Evolutionary conservation across 2,113 vertebrate species (phyloP), one percentile per base, ranked within the genome.

Genomic region (Patagioenas fasciata): DNA sequence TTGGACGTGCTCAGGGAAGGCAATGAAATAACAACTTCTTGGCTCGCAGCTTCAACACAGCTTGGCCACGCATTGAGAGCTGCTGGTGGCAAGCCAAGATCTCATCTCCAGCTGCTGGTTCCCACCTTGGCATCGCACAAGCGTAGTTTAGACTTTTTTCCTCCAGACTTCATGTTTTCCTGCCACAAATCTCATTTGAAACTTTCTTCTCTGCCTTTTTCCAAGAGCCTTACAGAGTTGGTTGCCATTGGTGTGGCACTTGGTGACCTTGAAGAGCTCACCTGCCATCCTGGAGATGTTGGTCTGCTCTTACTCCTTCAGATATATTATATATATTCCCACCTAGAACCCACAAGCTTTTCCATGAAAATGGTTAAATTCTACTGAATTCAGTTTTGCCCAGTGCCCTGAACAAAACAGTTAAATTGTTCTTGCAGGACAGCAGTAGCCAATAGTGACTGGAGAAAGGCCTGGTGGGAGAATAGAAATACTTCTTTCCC

Each of bases 391-490:
- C 36, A 12, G 14, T 54, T 62, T 38, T 32, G 5, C 21, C 40
- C 58, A 29, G 62, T 38, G 40, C 36, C 47, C 42, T 64, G 79
- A 56, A 28, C 1, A 1, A 31, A 69, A 13, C 20, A 15, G 93
- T 92, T 93, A 87, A 95, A 75, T 9, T 23, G 40, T 36, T 77
- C 1, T 0, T 19, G 50, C 64, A 40, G 42, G 32, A 44, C 54
- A 85, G 89, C 72, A 80, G 86, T 80, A 69, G 78, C 89, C 89
- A 92, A 25, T n/a, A 75, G 47, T 4, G 64, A 60, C 70, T 85
- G 71, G 29, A 93, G 85, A 83, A 56, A 48, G 64, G 71, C 70
- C 91, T 70, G 67, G n/a, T 66, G 85, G 77, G 85, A 93, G 88
- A 85, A 77, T 34, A 73, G 61, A 90, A 95, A 65, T 38, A 70